These are phyloP conservation scores for Melanotus villosus DNA, from an alignment of 2,888 invertebrate genomes.

Conservation along the genomic window DNA sequence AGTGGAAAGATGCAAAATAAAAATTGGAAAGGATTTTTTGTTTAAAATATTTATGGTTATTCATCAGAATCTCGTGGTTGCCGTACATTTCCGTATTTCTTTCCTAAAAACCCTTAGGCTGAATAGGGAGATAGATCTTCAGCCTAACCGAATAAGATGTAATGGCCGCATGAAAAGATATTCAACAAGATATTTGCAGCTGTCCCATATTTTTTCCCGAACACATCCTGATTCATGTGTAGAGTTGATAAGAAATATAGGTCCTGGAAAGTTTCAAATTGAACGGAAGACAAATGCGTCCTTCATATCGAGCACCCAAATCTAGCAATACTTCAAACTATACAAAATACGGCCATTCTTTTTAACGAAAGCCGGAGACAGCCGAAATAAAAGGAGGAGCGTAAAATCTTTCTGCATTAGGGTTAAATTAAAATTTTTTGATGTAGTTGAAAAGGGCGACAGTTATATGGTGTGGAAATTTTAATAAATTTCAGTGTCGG, in stretches of 20 bases:
- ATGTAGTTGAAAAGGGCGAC: neutral
- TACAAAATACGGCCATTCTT: slow-evolving; percentile 24
- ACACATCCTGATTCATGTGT: slow-evolving; percentile 58
- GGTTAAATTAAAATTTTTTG: neutral
- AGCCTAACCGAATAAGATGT: slow-evolving; percentile 34
- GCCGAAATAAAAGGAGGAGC: neutral
- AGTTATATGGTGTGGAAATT: neutral
- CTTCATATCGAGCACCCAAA: slow-evolving; percentile 58
- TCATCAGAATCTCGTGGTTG: too few relatives aligned
- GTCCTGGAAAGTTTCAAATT: slow-evolving; percentile 58
- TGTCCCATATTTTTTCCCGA: slow-evolving; percentile 47
- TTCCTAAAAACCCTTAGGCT: neutral
- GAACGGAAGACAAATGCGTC: slow-evolving; percentile 55
- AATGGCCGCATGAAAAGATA: slow-evolving; percentile 32
- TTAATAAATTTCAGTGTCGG: slow-evolving; percentile 23
- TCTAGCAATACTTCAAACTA: slow-evolving; percentile 56
- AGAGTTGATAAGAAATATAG: slow-evolving; percentile 62
- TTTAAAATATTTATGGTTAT: too few relatives aligned
- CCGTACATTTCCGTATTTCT: neutral
- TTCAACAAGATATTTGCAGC: slow-evolving; percentile 40
- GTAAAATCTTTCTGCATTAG: too few relatives aligned
- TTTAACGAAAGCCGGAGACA: neutral
- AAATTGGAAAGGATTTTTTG: too few relatives aligned
- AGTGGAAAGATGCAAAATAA: too few relatives aligned
- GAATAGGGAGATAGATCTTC: slow-evolving; percentile 6